phyloP scores from a whole-genome alignment of 2,888 invertebrate genomes.

The Apamea sordens region DNA sequence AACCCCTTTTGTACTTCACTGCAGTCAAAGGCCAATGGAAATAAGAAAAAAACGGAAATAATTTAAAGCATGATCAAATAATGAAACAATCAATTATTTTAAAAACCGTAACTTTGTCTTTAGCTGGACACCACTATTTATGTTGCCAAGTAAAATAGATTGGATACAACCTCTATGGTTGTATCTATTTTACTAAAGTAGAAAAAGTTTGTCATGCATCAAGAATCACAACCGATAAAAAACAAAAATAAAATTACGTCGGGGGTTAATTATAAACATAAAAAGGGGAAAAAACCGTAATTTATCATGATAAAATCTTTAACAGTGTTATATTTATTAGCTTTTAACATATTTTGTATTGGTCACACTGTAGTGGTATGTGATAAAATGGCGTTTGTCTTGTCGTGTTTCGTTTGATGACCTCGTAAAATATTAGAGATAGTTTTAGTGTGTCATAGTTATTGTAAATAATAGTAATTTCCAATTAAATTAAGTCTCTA shows the following conservation, averaged over 20 bases:
- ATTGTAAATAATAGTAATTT: slow-evolving; percentile 55
- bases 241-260: too few relatives aligned
- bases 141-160: background rate
- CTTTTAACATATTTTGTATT: slow-evolving; percentile 29
- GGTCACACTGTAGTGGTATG: slow-evolving; percentile 74
- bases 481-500: slow-evolving; percentile 49
- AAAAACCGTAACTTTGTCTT: background rate
- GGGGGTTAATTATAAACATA: background rate
- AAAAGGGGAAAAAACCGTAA: background rate
- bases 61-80: background rate
- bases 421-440: slow-evolving; percentile 73
- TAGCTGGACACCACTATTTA: background rate
- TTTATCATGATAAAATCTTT: background rate
- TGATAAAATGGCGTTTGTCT: slow-evolving; percentile 85
- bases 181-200: background rate
- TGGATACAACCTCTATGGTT: background rate
- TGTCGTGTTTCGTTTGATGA: slow-evolving; percentile 77
- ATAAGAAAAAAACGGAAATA: background rate
- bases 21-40: background rate
- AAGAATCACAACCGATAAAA: background rate
- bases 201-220: background rate
- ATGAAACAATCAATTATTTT: background rate
- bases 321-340: background rate
- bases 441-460: slow-evolving; percentile 52
- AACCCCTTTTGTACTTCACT: background rate